Evolutionary conservation across 2,797 vertebrate genomes (phyloP).

Genomic region (Zalophus californianus): DNA sequence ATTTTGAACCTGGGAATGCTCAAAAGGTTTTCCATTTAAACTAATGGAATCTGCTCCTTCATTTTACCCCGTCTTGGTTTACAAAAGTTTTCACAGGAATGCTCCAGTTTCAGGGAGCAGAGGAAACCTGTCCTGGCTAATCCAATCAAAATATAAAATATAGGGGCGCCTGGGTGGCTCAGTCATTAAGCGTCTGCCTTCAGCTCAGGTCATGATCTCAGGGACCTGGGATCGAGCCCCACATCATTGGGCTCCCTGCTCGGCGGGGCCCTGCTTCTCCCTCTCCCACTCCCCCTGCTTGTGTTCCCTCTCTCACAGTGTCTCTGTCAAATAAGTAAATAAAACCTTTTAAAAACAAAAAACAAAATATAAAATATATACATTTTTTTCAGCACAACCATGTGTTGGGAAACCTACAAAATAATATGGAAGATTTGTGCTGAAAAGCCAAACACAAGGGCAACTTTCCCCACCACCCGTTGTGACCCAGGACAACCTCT

Average conservation of each 20-base stretch:
- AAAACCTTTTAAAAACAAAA: no score
- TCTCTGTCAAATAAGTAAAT: no score
- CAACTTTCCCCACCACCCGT: not conserved
- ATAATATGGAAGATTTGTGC: not conserved
- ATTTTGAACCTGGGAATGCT: not conserved
- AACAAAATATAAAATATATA: not conserved
- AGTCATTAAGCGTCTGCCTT: no score
- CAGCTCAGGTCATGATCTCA: no score
- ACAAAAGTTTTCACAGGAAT: not conserved
- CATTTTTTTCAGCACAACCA: not conserved
- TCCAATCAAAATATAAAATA: conserved; percentile 3
- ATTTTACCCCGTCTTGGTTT: not conserved
- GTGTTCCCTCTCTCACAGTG: no score
- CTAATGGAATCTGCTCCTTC: not conserved
- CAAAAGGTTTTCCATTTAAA: not conserved
- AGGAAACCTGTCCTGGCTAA: not conserved
- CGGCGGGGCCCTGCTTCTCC: no score
- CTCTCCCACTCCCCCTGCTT: no score
- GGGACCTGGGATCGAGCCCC: no score
- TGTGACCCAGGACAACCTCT: not conserved
- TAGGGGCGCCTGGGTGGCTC: no score
- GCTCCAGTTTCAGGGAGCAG: not conserved
- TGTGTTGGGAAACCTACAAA: not conserved
- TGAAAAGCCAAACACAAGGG: not conserved
- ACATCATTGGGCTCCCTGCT: no score